Conservation (phyloP, 1,140 invertebrate species). For the Drosophila sulfurigaster region DNA sequence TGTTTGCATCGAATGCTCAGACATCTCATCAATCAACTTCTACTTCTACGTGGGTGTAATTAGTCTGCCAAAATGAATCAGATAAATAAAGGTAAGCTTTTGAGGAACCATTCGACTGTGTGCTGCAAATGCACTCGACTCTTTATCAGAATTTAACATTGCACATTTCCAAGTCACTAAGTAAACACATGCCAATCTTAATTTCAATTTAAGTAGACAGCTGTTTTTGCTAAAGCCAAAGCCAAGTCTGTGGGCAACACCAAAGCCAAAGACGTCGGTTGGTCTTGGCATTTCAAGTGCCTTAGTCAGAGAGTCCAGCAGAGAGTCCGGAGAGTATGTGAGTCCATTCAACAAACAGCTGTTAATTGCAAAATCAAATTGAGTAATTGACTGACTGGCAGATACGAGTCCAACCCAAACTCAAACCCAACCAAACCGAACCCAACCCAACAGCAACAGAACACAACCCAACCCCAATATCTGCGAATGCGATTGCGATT, state of each 20-base stretch:
- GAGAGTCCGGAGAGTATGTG: conserved; percentile 1
- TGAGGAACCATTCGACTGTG: not conserved
- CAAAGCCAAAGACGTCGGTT: not conserved
- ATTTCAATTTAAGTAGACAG: conserved; percentile 50
- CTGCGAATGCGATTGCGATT: conserved; percentile 8
- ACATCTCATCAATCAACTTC: conserved; percentile 26
- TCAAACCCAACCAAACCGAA: conserved; percentile 16
- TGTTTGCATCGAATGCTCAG: conserved; percentile 14
- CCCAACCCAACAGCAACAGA: conserved; percentile 10
- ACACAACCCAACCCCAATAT: conserved; percentile 11
- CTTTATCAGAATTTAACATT: conserved; percentile 4
- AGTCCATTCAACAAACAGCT: conserved; percentile 56
- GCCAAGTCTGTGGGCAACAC: not conserved
- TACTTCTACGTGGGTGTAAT: conserved; percentile 10
- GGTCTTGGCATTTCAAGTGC: conserved; percentile 34
- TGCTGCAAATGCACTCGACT: conserved; percentile 9
- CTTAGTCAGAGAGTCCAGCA: conserved; percentile 40
- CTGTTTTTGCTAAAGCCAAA: conserved; percentile 25
- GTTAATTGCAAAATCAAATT: conserved; percentile 80
- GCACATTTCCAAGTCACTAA: conserved; percentile 44
- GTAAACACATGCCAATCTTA: conserved; percentile 51
- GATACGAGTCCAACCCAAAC: conserved; percentile 27
- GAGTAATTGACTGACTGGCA: conserved; percentile 60
- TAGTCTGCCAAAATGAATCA: not conserved
- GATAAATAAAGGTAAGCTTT: not conserved